Base-by-base conservation (phyloP, 2,797 vertebrate species). In the Megaceryle alcyon region DNA sequence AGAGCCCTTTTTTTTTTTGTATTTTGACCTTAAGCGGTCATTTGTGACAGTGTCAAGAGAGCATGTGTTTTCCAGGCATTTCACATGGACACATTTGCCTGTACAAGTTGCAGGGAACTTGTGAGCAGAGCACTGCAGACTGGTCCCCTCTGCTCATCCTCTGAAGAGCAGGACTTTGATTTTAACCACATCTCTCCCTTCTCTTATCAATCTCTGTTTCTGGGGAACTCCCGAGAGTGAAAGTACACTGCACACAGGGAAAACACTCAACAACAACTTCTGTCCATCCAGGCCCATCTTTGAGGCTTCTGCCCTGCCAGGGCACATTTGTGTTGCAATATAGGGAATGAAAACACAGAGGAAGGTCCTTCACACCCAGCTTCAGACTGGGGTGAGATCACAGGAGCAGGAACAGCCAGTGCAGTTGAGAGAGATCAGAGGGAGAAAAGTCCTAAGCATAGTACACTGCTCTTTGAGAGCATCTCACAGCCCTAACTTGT, bases 31-130 rank as follows among this genome's bases (percentile, higher is more conserved):
- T 2, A 7, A 56, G 46, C 10, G 23, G 75, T 60, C 18, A 10
- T 66, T 68, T 73, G 63, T 56, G 76, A 16, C 28, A 33, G 43
- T 17, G 26, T 37, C 26, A 21, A 54, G 46, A 66, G 41, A 48
- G 14, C 39, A 13, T 31, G 1, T 9, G 6, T 21, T 88, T 88
- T 28, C 37, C 43, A 54, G 46, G 10, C 16, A 5, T 44, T 73
- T 66, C 16, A 26, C 46, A 18, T 0, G 0, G 23, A 13, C 1
- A 1, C 8, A 0, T 76, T 79, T 46, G 33, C 37, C 33, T 65
- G 33, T 20, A 11, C 0, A 0, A 28, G 53, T 7, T 29, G 33
- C 33, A 7, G 46, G 12, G 28, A 53, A 8, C 29, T 26, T 0
- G 1, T 19, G 46, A 59, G 31, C 49, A 56, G 31, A 33, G 13